Base-by-base conservation (phyloP, 2,113 vertebrate species). In the Serinus canaria region DNA sequence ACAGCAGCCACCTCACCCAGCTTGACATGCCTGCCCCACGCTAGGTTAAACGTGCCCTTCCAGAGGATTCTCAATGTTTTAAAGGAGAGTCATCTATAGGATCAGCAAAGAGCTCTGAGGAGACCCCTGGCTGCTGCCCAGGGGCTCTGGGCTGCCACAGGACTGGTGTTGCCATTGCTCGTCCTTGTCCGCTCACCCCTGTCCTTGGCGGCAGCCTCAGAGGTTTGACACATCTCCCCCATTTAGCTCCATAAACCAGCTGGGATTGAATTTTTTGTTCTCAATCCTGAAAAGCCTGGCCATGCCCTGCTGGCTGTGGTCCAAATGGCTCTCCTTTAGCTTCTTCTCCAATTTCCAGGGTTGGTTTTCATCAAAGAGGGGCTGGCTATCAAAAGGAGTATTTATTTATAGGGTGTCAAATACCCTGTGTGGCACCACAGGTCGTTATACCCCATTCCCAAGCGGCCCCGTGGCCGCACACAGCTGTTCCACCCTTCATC, bases 331-430 rank as follows among this genome's bases (percentile, higher is more conserved):
- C 92, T 74, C 74, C 59, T 82, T 93, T 35, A 96, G 85, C 64
- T 92, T 95, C 94, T 96, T 94, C 94, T 97, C 81, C 83, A 92
- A 85, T 96, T 96, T 95, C 95, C 91, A 37, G 91, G 79, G 70
- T 92, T 91, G 82, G 87, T 87, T 97, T 97, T 95, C 94, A 94
- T 93, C 93, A 76, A 92, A 96, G 91, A 93, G 87, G 81, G 78
- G 25, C 83, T 85, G 84, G 78, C 92, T 92, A 87, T 77, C 92
- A 80, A 94, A 95, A 91, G 76, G 86, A 78, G 88, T 82, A 85
- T 97, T 97, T 98, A 98, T 98, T 98, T 98, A 98, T 98, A 98
- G 98, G 96, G 95, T 97, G 89, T 97, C 96, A 98, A 97, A 98
- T 98, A 96, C 96, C 88, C 96, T 70, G 86, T 92, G 96, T 88